Conservation (phyloP, 2,797 vertebrate species). For the Hoplostethus mediterraneus region DNA sequence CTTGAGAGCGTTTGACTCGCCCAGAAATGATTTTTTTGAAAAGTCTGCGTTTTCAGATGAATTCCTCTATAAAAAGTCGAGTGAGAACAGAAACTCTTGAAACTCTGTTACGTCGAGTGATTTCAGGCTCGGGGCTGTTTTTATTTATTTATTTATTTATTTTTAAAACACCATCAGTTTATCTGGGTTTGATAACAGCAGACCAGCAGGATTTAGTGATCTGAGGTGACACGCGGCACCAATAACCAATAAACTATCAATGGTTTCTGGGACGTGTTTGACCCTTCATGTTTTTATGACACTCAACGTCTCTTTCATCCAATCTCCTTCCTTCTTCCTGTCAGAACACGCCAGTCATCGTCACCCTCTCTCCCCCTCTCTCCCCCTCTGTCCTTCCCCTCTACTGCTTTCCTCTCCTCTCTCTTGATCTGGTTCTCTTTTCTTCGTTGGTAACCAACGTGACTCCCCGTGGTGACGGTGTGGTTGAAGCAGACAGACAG, state of each 20-base stretch:
- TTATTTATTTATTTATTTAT: too few species aligned
- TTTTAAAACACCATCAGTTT: slow-evolving; percentile 8
- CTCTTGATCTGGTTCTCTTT: slow-evolving; percentile 28
- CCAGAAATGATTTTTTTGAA: slow-evolving; percentile 3
- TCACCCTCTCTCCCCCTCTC: slow-evolving; percentile 33
- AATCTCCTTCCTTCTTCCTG: slow-evolving; percentile 31
- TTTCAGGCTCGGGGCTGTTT: slow-evolving; percentile 8
- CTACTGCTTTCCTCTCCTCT: slow-evolving; percentile 33
- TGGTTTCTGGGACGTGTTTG: slow-evolving; percentile 39
- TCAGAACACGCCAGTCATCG: slow-evolving; percentile 42
- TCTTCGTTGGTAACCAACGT: slow-evolving; percentile 28
- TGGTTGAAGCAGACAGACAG: slow-evolving; percentile 8
- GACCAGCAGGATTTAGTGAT: neutral
- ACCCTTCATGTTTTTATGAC: slow-evolving; percentile 47
- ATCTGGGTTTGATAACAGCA: slow-evolving; percentile 16
- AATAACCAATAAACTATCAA: slow-evolving; percentile 29
- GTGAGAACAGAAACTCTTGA: neutral
- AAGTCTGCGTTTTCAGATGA: slow-evolving; percentile 10
- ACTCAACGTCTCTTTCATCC: slow-evolving; percentile 51
- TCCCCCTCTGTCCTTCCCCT: slow-evolving; percentile 34
- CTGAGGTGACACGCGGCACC: too few species aligned
- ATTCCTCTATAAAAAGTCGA: slow-evolving; percentile 24
- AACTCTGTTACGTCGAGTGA: neutral
- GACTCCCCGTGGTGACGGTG: slow-evolving; percentile 24
- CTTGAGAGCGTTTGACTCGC: slow-evolving; percentile 36